These are phyloP conservation scores for Cryptotermes secundus DNA, from an alignment of 1,140 invertebrate genomes.

Conservation along the genomic window DNA sequence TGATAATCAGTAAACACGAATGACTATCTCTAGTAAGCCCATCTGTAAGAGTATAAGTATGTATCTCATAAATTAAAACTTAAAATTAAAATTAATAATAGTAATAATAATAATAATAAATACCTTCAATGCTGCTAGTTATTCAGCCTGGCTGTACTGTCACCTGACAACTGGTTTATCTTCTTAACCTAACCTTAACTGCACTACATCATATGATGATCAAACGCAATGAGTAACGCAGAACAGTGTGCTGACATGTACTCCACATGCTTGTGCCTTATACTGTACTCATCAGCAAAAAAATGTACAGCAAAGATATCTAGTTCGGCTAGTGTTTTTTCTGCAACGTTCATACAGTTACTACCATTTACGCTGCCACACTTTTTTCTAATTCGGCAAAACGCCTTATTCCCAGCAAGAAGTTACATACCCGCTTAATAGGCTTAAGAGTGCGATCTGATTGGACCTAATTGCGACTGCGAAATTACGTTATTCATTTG, in stretches of 20 bases:
- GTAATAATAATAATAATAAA: neutral
- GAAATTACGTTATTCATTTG: too few species aligned
- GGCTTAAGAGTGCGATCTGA: too few species aligned
- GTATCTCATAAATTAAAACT: neutral
- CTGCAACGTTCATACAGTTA: neutral
- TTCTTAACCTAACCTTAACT: neutral
- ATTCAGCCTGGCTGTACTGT: neutral
- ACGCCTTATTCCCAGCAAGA: too few species aligned
- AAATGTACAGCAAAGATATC: neutral
- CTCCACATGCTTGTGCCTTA: neutral
- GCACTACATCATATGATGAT: neutral
- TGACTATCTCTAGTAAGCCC: too few species aligned
- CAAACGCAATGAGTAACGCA: neutral
- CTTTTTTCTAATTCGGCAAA: neutral
- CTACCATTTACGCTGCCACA: neutral
- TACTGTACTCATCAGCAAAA: neutral
- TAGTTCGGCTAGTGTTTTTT: neutral
- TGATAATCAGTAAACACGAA: too few species aligned
- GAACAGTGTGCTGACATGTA: neutral
- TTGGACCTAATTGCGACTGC: too few species aligned
- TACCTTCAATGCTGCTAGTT: neutral
- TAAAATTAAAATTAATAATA: neutral
- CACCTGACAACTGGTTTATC: neutral
- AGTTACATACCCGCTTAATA: too few species aligned
- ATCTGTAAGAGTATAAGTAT: too few species aligned